phyloP scores from a whole-genome alignment of 1,140 invertebrate genomes.

The Pseudomyrmex cubaensis region DNA sequence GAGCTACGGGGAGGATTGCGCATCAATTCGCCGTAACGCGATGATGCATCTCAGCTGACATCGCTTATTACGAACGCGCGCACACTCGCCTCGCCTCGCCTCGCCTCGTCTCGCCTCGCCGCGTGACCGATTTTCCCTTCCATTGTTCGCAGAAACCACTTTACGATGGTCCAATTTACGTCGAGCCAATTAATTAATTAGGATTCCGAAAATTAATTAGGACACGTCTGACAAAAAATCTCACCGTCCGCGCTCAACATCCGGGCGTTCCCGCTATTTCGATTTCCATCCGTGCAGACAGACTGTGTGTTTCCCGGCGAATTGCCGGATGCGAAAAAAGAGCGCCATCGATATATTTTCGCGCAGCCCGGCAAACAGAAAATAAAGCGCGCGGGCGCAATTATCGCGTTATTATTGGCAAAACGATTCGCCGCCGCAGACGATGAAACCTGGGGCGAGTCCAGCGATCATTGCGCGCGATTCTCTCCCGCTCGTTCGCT shows the following conservation, averaged over 20 bases:
- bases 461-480: constrained; percentile 18
- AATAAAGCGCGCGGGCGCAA: constrained; percentile 46
- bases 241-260: background rate
- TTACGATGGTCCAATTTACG: constrained; percentile 1
- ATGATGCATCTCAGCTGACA: background rate
- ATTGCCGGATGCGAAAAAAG: background rate
- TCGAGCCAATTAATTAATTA: constrained; percentile 4
- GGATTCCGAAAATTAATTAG: constrained; percentile 31
- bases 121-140: too few species aligned
- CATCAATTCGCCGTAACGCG: constrained; percentile 3
- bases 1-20: constrained; percentile 2
- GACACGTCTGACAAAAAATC: background rate
- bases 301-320: background rate
- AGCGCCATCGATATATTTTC: constrained; percentile 23
- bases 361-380: constrained; percentile 25
- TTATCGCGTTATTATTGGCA: constrained; percentile 55
- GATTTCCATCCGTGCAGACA: background rate
- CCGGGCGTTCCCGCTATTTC: background rate
- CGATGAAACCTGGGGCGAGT: constrained; percentile 20
- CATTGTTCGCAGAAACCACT: too few species aligned
- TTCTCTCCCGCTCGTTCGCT: constrained; percentile 47
- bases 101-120: too few species aligned
- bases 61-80: background rate
- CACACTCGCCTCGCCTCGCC: too few species aligned
- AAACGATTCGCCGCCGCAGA: constrained; percentile 13